These are phyloP conservation scores for Cephus cinctus DNA, from an alignment of 1,140 invertebrate genomes.

Conservation along the genomic window DNA sequence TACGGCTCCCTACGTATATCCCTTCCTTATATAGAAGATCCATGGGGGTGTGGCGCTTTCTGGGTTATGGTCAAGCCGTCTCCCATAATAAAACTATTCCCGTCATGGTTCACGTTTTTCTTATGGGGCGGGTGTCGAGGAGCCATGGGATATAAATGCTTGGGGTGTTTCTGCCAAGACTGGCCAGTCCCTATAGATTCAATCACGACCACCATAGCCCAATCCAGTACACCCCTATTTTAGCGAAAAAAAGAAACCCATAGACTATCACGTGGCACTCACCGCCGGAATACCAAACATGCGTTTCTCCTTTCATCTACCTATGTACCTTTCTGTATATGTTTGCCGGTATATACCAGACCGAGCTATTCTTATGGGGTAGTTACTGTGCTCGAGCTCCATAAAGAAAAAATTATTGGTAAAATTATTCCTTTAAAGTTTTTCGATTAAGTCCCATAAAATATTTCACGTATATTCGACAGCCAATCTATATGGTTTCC, in stretches of 20 bases:
- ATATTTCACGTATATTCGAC: no score
- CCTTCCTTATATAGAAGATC: not conserved
- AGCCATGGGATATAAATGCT: constrained; percentile 23
- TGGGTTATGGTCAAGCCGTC: constrained; percentile 5
- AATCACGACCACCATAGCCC: constrained; percentile 24
- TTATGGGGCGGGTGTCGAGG: not conserved
- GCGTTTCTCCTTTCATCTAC: not conserved
- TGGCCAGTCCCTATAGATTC: constrained; percentile 19
- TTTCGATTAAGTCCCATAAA: no score
- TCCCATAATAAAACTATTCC: constrained; percentile 21
- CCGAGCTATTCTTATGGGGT: no score
- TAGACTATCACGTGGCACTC: constrained; percentile 12
- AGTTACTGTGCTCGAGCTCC: no score
- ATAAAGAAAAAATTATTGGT: no score
- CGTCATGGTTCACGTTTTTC: not conserved
- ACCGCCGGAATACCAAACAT: constrained; percentile 22
- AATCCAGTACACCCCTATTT: not conserved
- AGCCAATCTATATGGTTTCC: no score
- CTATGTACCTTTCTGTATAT: not conserved
- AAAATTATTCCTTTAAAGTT: no score
- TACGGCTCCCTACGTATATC: no score
- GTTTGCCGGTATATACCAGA: no score
- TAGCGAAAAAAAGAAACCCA: no score
- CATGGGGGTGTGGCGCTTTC: not conserved
- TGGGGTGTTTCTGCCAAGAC: constrained; percentile 16